Evolutionary conservation across 2,797 vertebrate genomes (phyloP).

Genomic region (Phaenicophaeus curvirostris): DNA sequence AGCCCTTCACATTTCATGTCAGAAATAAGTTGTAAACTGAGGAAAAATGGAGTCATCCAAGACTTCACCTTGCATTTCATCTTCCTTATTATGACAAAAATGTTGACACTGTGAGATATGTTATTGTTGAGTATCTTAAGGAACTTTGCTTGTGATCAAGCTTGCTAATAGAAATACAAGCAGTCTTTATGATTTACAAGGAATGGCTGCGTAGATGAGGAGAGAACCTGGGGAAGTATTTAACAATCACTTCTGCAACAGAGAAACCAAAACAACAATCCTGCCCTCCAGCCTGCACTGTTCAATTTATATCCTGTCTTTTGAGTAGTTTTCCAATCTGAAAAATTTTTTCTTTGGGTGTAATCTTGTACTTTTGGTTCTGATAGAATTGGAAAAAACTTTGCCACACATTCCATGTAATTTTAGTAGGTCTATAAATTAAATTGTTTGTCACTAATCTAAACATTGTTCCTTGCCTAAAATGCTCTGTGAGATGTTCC

Average conservation of each 20-base stretch:
- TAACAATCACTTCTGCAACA: neutral
- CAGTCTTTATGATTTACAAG: neutral
- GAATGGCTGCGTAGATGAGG: neutral
- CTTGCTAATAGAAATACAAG: neutral
- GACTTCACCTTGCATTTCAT: neutral
- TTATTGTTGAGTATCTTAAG: neutral
- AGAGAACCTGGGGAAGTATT: neutral
- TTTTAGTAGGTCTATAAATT: neutral
- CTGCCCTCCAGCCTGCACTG: accelerated
- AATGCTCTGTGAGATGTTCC: neutral
- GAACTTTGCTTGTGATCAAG: neutral
- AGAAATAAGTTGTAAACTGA: neutral
- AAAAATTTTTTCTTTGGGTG: neutral
- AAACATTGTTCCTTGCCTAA: neutral
- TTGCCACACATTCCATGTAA: neutral
- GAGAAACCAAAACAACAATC: neutral
- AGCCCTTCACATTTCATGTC: neutral
- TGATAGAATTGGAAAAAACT: neutral
- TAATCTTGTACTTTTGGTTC: neutral
- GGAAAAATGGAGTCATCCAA: neutral
- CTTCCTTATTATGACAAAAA: neutral
- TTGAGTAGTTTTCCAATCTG: neutral
- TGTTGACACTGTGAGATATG: neutral
- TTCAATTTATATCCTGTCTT: neutral
- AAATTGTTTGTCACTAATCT: neutral